Evolutionary conservation across 2,113 vertebrate species (phyloP), one percentile per base, ranked within the genome.

Genomic region (Myrmecophaga tridactyla): DNA sequence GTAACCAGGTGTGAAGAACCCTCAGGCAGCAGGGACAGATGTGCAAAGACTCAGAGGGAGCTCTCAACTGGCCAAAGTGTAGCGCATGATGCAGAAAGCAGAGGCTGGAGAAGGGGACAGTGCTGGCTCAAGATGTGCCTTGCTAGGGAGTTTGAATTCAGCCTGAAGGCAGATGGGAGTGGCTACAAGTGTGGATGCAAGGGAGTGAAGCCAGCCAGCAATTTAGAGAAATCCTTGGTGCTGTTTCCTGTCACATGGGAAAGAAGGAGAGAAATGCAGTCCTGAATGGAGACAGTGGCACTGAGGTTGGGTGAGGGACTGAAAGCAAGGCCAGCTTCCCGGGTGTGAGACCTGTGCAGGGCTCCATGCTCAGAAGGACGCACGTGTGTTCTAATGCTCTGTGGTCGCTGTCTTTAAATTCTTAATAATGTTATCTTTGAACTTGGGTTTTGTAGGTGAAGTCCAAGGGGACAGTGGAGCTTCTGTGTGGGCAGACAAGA

Each of bases 341-440:
- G 10, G 39, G 29, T 11, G 3, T 46, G 13, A 0, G 0, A 25
- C 34, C 70, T 0, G 12, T 8, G 27, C 12, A 10, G n/a, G 7
- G 18, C 62, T 36, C 25, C 36, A 10, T 4, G 36, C 53, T 12
- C 65, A 56, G 34, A 62, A 78, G 15, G 31, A 31, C 25, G 39
- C 2, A 1, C 7, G 4, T 60, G 53, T n/a, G 34, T 12, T 7
- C 89, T 67, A 67, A 36, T 0, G 2, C 6, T 78, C 82, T 23
- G 20, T 8, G 34, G 3, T 31, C 9, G 25, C 13, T 43, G 10
- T 25, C 58, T 21, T n/a, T 31, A 80, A 53, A 88, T 15, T 43
- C 76, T 63, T 53, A 43, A 34, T 31, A 83, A 51, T 72, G 56
- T 29, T n/a, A 53, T 29, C 48, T 41, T 78, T 84, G 39, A 70